Evolutionary conservation across 2,797 vertebrate species (phyloP).

Genomic region (Mormyrus proboscirostris): DNA sequence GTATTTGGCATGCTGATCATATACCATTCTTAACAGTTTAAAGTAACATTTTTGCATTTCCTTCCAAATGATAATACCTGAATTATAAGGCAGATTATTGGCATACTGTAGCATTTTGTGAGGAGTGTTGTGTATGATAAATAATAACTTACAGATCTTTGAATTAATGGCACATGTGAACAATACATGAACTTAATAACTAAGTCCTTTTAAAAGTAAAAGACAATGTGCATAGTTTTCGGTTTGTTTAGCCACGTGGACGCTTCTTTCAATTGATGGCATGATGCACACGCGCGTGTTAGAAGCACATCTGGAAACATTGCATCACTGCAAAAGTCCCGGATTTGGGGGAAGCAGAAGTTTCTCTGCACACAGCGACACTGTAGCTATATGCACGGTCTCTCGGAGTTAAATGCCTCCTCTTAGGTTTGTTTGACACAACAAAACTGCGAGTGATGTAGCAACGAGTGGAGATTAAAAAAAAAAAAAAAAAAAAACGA

Average conservation of each 20-base stretch:
- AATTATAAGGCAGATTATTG: neutral
- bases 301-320: conserved; percentile 39
- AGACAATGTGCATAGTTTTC: neutral
- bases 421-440: neutral
- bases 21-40: neutral
- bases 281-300: neutral
- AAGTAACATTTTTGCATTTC: neutral
- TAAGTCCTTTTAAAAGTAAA: neutral
- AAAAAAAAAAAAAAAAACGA: neutral
- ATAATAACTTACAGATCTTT: neutral
- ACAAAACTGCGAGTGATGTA: conserved; percentile 17
- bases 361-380: conserved; percentile 4
- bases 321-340: conserved; percentile 41
- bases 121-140: neutral
- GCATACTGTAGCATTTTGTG: neutral
- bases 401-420: conserved; percentile 12
- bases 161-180: neutral
- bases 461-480: neutral
- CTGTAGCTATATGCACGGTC: conserved; percentile 8
- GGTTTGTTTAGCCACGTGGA: conserved; percentile 1
- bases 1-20: neutral
- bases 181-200: neutral
- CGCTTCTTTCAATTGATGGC: neutral
- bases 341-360: conserved; percentile 38
- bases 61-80: neutral